Conservation (phyloP, 2,888 invertebrate genomes). For the Papilio gigon region DNA sequence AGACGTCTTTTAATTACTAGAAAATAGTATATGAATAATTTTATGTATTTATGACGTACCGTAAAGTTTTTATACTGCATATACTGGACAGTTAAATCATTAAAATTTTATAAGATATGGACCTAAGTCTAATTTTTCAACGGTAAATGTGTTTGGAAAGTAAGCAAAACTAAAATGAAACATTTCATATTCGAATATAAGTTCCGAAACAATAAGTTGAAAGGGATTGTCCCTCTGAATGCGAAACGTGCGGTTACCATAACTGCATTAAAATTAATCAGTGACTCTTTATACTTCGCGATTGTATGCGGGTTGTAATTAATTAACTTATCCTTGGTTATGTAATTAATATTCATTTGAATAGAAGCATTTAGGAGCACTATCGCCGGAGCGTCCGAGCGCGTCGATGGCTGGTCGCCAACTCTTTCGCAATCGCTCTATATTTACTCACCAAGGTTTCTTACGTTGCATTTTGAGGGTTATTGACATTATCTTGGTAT, state of each 20-base stretch:
- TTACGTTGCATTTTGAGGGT: slow-evolving; percentile 77
- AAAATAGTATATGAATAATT: background rate
- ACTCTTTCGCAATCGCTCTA: slow-evolving; percentile 76
- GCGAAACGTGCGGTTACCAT: background rate
- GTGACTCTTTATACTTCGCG: slow-evolving; percentile 3
- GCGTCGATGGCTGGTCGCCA: slow-evolving; percentile 72
- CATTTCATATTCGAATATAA: background rate
- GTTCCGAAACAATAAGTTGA: background rate
- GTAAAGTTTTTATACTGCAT: background rate
- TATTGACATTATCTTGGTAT: slow-evolving; percentile 75
- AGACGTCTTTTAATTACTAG: slow-evolving; percentile 1
- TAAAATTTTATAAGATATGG: background rate
- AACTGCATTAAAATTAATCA: slow-evolving; percentile 26
- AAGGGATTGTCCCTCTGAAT: background rate
- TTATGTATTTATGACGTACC: background rate
- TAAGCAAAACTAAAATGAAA: background rate
- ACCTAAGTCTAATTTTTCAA: background rate
- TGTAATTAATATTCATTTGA: slow-evolving; percentile 42
- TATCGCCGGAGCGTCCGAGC: slow-evolving; percentile 62
- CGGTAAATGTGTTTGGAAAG: background rate
- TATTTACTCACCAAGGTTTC: slow-evolving; percentile 75
- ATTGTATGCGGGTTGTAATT: slow-evolving; percentile 20
- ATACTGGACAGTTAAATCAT: background rate
- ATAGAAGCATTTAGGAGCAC: slow-evolving; percentile 50
- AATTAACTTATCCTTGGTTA: slow-evolving; percentile 31